These are phyloP conservation scores for Etheostoma perlongum DNA, from an alignment of 2,797 vertebrate species.

Conservation along the genomic window DNA sequence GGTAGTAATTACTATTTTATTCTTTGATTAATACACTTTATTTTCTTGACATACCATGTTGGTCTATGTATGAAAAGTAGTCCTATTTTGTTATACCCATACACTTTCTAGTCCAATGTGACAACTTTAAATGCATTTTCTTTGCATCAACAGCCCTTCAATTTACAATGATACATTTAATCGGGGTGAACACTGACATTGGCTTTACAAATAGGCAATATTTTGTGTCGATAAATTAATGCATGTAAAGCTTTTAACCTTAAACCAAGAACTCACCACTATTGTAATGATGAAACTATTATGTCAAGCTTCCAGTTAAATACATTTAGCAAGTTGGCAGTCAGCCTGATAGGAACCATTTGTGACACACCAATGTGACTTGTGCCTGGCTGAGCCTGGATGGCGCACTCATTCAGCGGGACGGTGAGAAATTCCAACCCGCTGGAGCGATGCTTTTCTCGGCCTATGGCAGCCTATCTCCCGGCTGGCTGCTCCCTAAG, in stretches of 20 bases:
- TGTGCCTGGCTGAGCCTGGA: background rate
- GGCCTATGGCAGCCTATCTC: constrained; percentile 56
- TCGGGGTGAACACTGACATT: background rate
- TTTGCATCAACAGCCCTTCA: too few species aligned
- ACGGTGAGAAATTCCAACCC: constrained; percentile 67
- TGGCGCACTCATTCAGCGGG: constrained; percentile 33
- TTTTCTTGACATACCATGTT: too few species aligned
- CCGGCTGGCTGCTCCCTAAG: constrained; percentile 12
- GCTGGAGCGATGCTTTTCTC: constrained; percentile 47
- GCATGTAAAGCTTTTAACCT: background rate
- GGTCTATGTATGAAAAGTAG: too few species aligned
- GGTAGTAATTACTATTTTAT: too few species aligned
- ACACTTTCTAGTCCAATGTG: too few species aligned
- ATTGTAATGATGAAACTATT: background rate
- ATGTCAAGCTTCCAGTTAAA: background rate
- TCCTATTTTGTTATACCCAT: too few species aligned
- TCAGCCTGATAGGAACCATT: too few species aligned
- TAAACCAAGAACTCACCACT: background rate
- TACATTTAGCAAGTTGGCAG: background rate
- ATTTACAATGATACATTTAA: background rate
- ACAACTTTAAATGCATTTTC: too few species aligned
- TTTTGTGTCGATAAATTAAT: background rate
- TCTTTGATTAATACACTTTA: too few species aligned
- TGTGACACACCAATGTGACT: constrained; percentile 13
- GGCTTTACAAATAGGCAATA: background rate